Evolutionary conservation across 1,140 invertebrate genomes (phyloP).

Genomic region (Belonocnema kinseyi): DNA sequence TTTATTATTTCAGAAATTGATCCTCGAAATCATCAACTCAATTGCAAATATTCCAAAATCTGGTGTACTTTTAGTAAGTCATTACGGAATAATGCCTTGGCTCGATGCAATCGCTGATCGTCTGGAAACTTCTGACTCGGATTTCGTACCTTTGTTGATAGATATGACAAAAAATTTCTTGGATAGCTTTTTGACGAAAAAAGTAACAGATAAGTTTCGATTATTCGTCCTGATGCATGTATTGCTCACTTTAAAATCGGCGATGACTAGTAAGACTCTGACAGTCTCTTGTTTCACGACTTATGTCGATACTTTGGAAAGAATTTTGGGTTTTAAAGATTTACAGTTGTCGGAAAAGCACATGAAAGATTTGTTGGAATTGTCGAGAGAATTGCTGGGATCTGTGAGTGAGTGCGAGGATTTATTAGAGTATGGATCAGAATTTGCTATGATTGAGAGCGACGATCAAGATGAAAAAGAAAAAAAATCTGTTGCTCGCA

Average conservation of each 20-base stretch:
- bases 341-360: conserved; percentile 48
- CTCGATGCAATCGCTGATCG: conserved; percentile 59
- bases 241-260: conserved; percentile 37
- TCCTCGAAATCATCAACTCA: conserved; percentile 79
- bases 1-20: conserved; percentile 70
- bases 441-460: background rate
- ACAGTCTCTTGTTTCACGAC: conserved; percentile 33
- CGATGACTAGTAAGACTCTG: conserved; percentile 30
- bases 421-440: conserved; percentile 7
- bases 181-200: conserved; percentile 43
- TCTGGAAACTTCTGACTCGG: conserved; percentile 42
- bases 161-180: conserved; percentile 57
- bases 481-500: background rate
- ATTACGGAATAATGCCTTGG: conserved; percentile 81
- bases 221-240: conserved; percentile 45
- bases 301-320: conserved; percentile 48
- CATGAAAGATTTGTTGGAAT: conserved; percentile 49
- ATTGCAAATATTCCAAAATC: conserved; percentile 78
- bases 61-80: conserved; percentile 78
- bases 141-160: conserved; percentile 46
- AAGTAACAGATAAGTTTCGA: conserved; percentile 40
- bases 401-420: conserved; percentile 53
- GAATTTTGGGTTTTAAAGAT: conserved; percentile 47
- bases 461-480: background rate
- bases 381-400: conserved; percentile 43